Evolutionary conservation across 2,888 invertebrate species (phyloP).

Genomic region (Drosophila eohydei): DNA sequence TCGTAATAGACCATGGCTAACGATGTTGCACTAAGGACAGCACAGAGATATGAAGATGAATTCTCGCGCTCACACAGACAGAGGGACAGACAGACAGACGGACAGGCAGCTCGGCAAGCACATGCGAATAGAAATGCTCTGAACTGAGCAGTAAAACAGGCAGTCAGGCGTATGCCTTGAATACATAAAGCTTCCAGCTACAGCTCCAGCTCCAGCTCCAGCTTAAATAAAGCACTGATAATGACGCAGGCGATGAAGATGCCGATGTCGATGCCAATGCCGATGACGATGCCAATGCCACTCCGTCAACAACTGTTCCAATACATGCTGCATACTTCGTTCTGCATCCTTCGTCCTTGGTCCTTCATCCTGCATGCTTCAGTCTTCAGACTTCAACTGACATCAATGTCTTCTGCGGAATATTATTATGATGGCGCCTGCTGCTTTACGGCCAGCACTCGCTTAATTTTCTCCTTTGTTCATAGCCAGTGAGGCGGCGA

Average conservation of each 20-base stretch:
- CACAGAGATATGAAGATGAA: constrained; percentile 4
- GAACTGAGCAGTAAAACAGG: constrained; percentile 50
- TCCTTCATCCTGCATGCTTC: constrained; percentile 23
- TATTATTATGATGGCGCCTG: constrained; percentile 77
- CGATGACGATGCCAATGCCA: constrained; percentile 15
- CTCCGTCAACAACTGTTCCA: constrained; percentile 9
- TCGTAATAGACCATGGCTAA: constrained; percentile 76
- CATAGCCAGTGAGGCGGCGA: constrained; percentile 59
- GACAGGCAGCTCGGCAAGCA: constrained; percentile 16
- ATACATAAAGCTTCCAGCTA: constrained; percentile 60
- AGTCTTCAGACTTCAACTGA: constrained; percentile 16
- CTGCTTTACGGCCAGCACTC: constrained; percentile 72
- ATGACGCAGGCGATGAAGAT: constrained; percentile 26
- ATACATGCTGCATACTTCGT: constrained; percentile 26
- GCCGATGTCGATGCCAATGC: constrained; percentile 14
- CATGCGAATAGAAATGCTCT: constrained; percentile 37
- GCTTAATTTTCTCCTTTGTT: constrained; percentile 77
- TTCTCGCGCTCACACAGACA: not conserved
- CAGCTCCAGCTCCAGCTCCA: constrained; percentile 17
- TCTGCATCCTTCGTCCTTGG: constrained; percentile 18
- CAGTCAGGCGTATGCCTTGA: constrained; percentile 63
- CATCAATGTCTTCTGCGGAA: constrained; percentile 68
- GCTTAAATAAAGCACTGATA: constrained; percentile 64
- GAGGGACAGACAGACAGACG: not conserved
- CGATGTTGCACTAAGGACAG: constrained; percentile 62